Base-by-base conservation (phyloP, 2,797 vertebrate genomes). In the Moxostoma hubbsi region DNA sequence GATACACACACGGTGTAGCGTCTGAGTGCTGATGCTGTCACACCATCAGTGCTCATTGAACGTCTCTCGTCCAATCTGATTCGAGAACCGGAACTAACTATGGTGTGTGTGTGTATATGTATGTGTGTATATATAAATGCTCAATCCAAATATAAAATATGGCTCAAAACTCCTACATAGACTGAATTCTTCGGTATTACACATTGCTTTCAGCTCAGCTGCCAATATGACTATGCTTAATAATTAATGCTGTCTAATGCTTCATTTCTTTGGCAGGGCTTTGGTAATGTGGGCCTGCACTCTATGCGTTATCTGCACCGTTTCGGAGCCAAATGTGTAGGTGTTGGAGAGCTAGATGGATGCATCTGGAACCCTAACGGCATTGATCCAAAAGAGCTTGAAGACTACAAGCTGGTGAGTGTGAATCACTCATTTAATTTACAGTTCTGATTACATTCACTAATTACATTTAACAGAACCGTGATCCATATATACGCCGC, bases 301-400 rank as follows among this genome's bases (percentile, higher is more conserved):
- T 94, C 96, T 10, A 98, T 99, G 97, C 95, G 97, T 9, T 98
- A 99, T 62, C 94, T 98, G 68, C 96, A 98, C 87, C 96, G 97
- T 2, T 96, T 92, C 4, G 97, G 97, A 54, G 97, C 97, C 1
- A 97, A 95, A 81, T 99, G 97, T 0, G 82, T 98, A 13, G 97
- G 94, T 65, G 89, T 99, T 0, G 96, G 95, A 80, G 97, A 99
- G 85, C 84, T 96, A 75, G 97, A 99, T 54, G 97, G 97, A 67
- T 94, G 83, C 76, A 97, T 99, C 89, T 99, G 95, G 94, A 99
- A 98, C 90, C 92, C 96, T 46, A 92, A 95, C 43, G 97, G 97
- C 77, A 97, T 99, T 62, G 95, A 98, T 89, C 97, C 97, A 53
- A 99, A 98, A 86, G 96, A 98, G 87, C 94, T 98, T 86, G 97